Evolutionary conservation across 2,888 invertebrate species (phyloP).

Genomic region (Andricus curvator): DNA sequence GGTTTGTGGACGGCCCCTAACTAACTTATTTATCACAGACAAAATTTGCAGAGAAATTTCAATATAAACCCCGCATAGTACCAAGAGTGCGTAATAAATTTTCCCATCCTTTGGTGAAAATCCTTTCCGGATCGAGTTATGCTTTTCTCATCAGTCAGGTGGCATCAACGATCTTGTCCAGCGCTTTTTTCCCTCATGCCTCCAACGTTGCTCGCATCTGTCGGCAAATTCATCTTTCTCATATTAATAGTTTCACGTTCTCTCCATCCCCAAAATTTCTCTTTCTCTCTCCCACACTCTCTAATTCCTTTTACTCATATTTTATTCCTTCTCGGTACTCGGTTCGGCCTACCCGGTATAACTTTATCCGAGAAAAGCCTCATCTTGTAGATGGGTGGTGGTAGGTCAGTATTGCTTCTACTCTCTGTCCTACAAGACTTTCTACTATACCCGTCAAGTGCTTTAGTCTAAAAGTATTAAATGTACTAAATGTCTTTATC

Average conservation of each 20-base stretch:
- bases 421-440: no score
- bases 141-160: slow-evolving; percentile 22
- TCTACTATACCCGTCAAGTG: not conserved
- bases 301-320: slow-evolving; percentile 11
- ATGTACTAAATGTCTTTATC: not conserved
- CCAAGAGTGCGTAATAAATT: not conserved
- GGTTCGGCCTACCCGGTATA: not conserved
- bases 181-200: not conserved
- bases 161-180: slow-evolving; percentile 21
- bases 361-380: slow-evolving; percentile 8
- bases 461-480: slow-evolving; percentile 10
- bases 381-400: not conserved
- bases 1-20: not conserved
- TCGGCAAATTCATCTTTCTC: slow-evolving; percentile 26
- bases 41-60: not conserved
- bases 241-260: slow-evolving; percentile 29
- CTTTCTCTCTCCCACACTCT: not conserved
- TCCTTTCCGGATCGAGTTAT: not conserved
- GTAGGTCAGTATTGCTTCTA: no score
- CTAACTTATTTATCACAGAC: not conserved
- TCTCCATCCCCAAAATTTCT: no score
- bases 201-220: slow-evolving; percentile 10
- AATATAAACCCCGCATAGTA: not conserved
- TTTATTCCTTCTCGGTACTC: not conserved
- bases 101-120: not conserved